A percentile compares a stretch with the other conserved stretches of the same genome.
These are phyloP conservation scores for Dreissena polymorpha DNA, from an alignment of 1,140 invertebrate species.

Conservation along the genomic window DNA sequence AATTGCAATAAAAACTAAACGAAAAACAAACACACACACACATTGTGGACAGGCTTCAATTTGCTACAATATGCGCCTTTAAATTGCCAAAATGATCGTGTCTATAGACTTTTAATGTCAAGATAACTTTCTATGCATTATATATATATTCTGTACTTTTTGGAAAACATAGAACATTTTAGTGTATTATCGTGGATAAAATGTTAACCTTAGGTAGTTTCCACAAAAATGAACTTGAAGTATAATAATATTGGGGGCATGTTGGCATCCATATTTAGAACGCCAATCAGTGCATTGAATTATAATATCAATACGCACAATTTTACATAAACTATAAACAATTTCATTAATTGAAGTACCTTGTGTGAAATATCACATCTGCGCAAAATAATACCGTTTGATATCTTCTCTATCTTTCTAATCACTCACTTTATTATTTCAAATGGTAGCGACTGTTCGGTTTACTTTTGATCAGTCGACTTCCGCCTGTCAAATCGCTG, in stretches of 20 bases:
- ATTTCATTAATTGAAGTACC: background rate
- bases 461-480: constrained; percentile 29
- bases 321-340: background rate
- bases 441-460: background rate
- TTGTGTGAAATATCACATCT: background rate
- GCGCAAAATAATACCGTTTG: background rate
- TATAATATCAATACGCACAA: constrained; percentile 57
- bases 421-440: background rate
- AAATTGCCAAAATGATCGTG: too few relatives aligned
- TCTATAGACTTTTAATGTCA: too few relatives aligned
- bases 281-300: constrained; percentile 40
- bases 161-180: too few relatives aligned
- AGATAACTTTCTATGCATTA: too few relatives aligned
- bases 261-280: constrained; percentile 56
- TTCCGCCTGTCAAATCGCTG: constrained; percentile 54
- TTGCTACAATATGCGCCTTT: too few relatives aligned
- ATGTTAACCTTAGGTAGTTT: too few relatives aligned
- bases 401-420: background rate
- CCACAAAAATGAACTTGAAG: too few relatives aligned
- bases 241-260: constrained; percentile 26
- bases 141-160: too few relatives aligned
- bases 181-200: too few relatives aligned
- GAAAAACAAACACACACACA: too few relatives aligned
- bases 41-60: too few relatives aligned
- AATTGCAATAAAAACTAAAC: too few relatives aligned